Evolutionary conservation across 2,113 vertebrate species (phyloP).

Genomic region (Todiramphus chloris): DNA sequence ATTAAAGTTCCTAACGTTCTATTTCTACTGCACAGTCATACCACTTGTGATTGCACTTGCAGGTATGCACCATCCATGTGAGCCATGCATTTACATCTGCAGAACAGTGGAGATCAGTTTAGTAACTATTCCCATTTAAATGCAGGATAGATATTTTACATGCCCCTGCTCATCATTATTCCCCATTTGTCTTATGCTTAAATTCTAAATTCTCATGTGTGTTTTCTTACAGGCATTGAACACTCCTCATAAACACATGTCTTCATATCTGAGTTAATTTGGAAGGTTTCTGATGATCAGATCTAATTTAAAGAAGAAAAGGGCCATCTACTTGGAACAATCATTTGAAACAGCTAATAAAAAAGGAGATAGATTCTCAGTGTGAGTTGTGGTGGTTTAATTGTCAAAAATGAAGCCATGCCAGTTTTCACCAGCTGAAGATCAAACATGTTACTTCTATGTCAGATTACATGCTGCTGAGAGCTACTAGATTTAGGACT

Average conservation of each 20-base stretch:
- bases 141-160: neutral
- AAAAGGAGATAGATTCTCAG: neutral
- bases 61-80: neutral
- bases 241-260: neutral
- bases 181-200: neutral
- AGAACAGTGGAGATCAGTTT: neutral
- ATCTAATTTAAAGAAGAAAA: neutral
- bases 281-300: neutral
- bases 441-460: neutral
- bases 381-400: neutral
- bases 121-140: neutral
- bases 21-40: conserved; percentile 7
- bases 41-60: neutral
- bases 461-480: neutral
- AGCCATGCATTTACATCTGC: neutral
- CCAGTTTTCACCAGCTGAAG: neutral
- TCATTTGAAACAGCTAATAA: neutral
- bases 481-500: neutral
- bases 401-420: neutral
- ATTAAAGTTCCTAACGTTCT: conserved; percentile 37
- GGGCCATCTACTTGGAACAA: neutral
- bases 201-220: neutral
- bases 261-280: neutral
- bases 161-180: neutral
- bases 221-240: neutral